Conservation (phyloP, 2,113 vertebrate species). For the Orientallactaga bullata region DNA sequence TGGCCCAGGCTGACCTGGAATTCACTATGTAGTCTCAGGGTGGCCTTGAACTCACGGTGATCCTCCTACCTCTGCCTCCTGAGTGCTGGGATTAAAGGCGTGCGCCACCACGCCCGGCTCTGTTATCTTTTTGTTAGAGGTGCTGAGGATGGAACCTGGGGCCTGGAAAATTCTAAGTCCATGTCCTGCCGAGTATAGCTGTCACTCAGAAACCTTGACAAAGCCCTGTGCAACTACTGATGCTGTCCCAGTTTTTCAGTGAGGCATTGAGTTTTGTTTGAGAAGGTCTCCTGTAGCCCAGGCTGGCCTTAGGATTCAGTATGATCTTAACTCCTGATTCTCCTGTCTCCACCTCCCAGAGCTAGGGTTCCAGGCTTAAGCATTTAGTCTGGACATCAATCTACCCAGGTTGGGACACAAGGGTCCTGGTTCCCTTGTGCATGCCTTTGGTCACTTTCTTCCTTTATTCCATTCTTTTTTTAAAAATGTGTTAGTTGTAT, state of each 20-base stretch:
- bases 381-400: too few relatives aligned
- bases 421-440: background rate
- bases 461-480: background rate
- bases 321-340: background rate
- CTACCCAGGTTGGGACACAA: background rate
- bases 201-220: background rate
- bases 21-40: too few relatives aligned
- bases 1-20: too few relatives aligned
- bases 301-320: background rate
- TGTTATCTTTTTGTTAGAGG: too few relatives aligned
- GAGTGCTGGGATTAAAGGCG: too few relatives aligned
- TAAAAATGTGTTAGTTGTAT: too few relatives aligned
- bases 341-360: too few relatives aligned
- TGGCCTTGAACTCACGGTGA: too few relatives aligned
- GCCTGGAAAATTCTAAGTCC: background rate
- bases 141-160: background rate
- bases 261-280: background rate
- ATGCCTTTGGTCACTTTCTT: background rate
- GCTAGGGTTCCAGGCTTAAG: background rate
- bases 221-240: background rate
- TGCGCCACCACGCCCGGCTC: too few relatives aligned
- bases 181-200: background rate
- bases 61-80: too few relatives aligned
- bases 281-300: background rate
- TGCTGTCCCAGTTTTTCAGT: background rate